Conservation (phyloP, 2,888 invertebrate species). For the Drosophila neotestacea region DNA sequence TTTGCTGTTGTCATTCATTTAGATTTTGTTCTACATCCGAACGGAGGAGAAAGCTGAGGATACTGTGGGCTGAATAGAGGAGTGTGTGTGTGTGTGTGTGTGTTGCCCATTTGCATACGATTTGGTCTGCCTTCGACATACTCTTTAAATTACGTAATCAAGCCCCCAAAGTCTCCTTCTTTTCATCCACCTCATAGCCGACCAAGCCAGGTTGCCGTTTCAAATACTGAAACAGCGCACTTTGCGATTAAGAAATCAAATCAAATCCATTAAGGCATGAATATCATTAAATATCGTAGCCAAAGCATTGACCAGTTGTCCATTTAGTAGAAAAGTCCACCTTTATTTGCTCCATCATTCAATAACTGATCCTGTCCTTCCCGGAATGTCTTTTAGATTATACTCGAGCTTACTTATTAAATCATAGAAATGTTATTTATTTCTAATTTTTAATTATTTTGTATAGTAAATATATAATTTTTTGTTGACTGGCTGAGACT, state of each 20-base stretch:
- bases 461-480: no score
- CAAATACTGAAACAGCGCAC: background rate
- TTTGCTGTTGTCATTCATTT: conserved; percentile 67
- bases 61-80: background rate
- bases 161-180: background rate
- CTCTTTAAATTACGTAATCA: conserved; percentile 20
- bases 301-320: background rate
- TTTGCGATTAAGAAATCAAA: conserved; percentile 25
- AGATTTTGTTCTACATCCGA: conserved; percentile 31
- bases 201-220: background rate
- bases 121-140: conserved; percentile 10
- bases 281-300: conserved; percentile 1
- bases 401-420: background rate
- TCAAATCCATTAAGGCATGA: conserved; percentile 16
- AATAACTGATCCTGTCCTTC: background rate
- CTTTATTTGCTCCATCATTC: background rate
- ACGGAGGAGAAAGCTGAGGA: background rate
- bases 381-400: background rate
- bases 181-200: no score
- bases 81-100: background rate
- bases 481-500: no score
- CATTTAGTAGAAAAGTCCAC: background rate
- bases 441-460: no score
- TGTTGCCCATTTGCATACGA: conserved; percentile 47
- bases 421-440: no score